A percentile compares a stretch with the other conserved stretches of the same genome.
These are phyloP conservation scores for Aradus depressus DNA, from an alignment of 2,888 invertebrate species.

Conservation along the genomic window DNA sequence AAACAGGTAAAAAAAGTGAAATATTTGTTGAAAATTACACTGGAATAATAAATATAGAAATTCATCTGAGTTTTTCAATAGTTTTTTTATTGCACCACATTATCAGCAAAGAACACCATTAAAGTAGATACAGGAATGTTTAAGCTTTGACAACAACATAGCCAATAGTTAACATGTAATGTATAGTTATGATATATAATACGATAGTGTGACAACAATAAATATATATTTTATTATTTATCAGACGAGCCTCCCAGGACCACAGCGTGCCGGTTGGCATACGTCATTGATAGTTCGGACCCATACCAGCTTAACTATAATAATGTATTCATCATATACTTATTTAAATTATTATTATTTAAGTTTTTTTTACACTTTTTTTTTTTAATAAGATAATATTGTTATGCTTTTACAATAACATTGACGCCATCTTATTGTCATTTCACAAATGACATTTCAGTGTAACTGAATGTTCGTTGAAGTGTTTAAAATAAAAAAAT, in stretches of 20 bases:
- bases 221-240: conserved; percentile 20
- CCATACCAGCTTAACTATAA: conserved; percentile 33
- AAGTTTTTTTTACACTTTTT: conserved; percentile 20
- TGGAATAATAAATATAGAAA: too few species aligned
- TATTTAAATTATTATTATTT: conserved; percentile 17
- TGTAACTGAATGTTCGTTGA: conserved; percentile 26
- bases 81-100: conserved; percentile 26
- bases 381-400: conserved; percentile 16
- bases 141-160: conserved; percentile 24
- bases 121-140: conserved; percentile 28
- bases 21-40: too few species aligned
- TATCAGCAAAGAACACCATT: conserved; percentile 31
- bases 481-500: conserved; percentile 18
- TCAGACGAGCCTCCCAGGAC: conserved; percentile 29
- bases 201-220: conserved; percentile 22
- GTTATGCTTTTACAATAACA: conserved; percentile 13
- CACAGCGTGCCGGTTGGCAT: conserved; percentile 23
- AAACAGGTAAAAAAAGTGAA: too few species aligned
- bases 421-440: conserved; percentile 28
- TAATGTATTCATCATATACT: conserved; percentile 22
- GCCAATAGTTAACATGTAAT: conserved; percentile 10
- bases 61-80: too few species aligned
- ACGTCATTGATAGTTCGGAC: conserved; percentile 30
- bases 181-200: conserved; percentile 19
- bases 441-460: conserved; percentile 29